Percentiles rank a stretch among this genome's conserved stretches.
Conservation (phyloP, 2,888 invertebrate species). For the Ochropleura leucogaster region DNA sequence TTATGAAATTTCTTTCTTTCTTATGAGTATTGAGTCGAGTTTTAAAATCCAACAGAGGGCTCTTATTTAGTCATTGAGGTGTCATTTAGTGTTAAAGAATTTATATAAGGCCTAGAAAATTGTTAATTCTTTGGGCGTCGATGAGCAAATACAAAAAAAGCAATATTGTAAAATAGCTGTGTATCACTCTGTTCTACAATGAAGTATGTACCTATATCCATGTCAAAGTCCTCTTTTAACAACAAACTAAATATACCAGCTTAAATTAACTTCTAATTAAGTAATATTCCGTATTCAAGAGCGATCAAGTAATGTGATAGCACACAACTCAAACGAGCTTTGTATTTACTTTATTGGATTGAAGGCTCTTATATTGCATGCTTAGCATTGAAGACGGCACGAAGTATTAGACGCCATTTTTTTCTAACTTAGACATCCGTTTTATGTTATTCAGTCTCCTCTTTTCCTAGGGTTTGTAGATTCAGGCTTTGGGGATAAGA, state of each 20-base stretch:
- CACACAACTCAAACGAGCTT: conserved; percentile 33
- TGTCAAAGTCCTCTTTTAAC: not conserved
- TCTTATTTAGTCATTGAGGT: not conserved
- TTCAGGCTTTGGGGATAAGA: too few species aligned
- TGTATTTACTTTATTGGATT: conserved; percentile 42
- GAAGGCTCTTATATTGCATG: conserved; percentile 39
- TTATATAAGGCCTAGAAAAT: too few species aligned
- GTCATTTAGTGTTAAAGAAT: not conserved
- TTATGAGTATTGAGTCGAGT: not conserved
- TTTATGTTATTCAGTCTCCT: conserved; percentile 1
- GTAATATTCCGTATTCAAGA: conserved; percentile 35
- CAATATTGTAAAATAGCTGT: too few species aligned
- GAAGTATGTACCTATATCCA: too few species aligned
- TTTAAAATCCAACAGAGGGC: not conserved
- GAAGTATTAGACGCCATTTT: conserved; percentile 19
- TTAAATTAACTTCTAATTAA: conserved; percentile 4
- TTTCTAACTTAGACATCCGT: not conserved
- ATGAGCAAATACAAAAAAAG: too few species aligned
- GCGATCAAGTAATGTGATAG: conserved; percentile 41
- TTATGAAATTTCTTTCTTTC: not conserved
- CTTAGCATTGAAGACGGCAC: conserved; percentile 48
- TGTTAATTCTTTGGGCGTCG: too few species aligned
- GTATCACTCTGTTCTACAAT: too few species aligned
- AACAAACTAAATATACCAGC: not conserved
- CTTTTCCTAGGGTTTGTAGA: not conserved